phyloP scores from a whole-genome alignment of 2,113 vertebrate species.

The Ophiodon elongatus region DNA sequence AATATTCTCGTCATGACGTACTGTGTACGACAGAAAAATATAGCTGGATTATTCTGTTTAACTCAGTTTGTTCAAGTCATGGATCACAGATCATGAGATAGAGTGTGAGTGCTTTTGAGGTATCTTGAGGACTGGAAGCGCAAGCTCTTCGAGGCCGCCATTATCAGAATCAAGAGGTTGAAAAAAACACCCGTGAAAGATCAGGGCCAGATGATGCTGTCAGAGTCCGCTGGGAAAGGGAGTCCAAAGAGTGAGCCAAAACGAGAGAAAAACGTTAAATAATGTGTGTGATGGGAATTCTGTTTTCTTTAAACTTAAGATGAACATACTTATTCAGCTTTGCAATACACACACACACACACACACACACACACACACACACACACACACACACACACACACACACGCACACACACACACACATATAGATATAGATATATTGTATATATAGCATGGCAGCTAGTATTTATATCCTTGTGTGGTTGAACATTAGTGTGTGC shows the following conservation, averaged over 20 bases:
- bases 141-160: conserved; percentile 21
- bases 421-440: too few species aligned
- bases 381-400: background rate
- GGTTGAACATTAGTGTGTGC: background rate
- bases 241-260: background rate
- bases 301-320: background rate
- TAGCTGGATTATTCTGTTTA: background rate
- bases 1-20: background rate
- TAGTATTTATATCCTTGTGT: too few species aligned
- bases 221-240: conserved; percentile 26
- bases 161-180: conserved; percentile 32
- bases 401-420: background rate
- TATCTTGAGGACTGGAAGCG: conserved; percentile 22
- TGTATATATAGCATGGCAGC: background rate
- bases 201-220: conserved; percentile 31
- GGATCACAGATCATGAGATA: conserved; percentile 34
- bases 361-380: background rate
- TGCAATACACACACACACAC: background rate
- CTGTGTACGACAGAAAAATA: background rate
- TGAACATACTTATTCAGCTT: background rate
- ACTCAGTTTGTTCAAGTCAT: background rate
- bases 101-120: conserved; percentile 39
- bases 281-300: conserved; percentile 44
- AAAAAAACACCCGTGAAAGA: conserved; percentile 12
- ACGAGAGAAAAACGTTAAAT: conserved; percentile 40